These are phyloP conservation scores for Callorhinus ursinus DNA, from an alignment of 2,113 vertebrate genomes.

Conservation along the genomic window DNA sequence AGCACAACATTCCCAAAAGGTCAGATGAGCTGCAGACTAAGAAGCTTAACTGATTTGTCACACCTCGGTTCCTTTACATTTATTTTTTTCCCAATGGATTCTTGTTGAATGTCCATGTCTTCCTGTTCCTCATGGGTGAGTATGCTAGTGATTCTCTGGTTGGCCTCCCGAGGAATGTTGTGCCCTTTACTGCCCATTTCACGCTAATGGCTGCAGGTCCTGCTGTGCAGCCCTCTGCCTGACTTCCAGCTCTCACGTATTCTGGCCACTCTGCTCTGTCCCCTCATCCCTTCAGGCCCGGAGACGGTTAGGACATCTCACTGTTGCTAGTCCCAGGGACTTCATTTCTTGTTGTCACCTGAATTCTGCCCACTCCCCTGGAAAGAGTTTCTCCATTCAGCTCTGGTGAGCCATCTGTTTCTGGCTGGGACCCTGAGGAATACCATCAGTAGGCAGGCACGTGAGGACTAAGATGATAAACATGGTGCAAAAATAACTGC, in stretches of 20 bases:
- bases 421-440: slow-evolving; percentile 21
- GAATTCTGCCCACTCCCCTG: slow-evolving; percentile 7
- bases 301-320: background rate
- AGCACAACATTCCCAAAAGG: background rate
- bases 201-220: background rate
- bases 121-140: background rate
- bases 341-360: background rate
- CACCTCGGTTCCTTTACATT: background rate
- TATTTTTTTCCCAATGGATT: background rate
- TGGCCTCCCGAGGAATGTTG: background rate
- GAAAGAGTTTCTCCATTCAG: background rate
- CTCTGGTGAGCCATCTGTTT: slow-evolving; percentile 33
- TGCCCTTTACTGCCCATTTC: background rate
- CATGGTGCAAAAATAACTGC: slow-evolving; percentile 76
- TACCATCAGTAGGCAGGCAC: slow-evolving; percentile 13
- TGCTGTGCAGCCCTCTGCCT: background rate
- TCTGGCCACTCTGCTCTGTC: background rate
- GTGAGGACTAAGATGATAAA: slow-evolving; percentile 45
- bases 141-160: background rate
- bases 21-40: background rate
- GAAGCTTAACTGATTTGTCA: background rate
- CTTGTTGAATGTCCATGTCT: background rate
- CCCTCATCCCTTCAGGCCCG: background rate
- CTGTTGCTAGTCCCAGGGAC: background rate
- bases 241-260: background rate